These are phyloP conservation scores for Neopelma chrysocephalum DNA, from an alignment of 2,797 vertebrate species.

Conservation along the genomic window DNA sequence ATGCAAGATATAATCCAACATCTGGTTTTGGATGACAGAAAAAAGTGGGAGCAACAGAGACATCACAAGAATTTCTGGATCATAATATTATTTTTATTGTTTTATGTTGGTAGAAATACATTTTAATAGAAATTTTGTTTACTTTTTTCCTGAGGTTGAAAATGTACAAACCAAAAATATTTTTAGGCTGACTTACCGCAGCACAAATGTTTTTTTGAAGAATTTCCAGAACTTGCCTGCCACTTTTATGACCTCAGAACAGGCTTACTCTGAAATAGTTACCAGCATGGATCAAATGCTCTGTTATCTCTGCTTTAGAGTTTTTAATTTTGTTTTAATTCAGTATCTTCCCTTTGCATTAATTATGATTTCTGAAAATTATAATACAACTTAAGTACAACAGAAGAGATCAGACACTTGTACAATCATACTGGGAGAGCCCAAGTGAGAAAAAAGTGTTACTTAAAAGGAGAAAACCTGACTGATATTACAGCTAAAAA, in stretches of 20 bases:
- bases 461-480: neutral
- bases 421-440: neutral
- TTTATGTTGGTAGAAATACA: neutral
- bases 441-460: neutral
- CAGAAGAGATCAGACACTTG: neutral
- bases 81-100: rapidly evolving
- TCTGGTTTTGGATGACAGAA: neutral
- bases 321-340: neutral
- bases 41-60: neutral
- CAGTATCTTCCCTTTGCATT: neutral
- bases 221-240: neutral
- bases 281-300: neutral
- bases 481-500: neutral
- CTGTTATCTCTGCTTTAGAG: neutral
- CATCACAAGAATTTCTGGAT: neutral
- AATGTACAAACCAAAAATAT: neutral
- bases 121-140: neutral
- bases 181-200: neutral
- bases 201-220: neutral
- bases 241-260: neutral
- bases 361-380: neutral
- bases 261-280: neutral
- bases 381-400: neutral
- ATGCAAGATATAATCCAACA: neutral
- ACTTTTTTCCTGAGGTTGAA: neutral